Evolutionary conservation across 2,113 vertebrate genomes (phyloP).

Genomic region (Rhizomys pruinosus): DNA sequence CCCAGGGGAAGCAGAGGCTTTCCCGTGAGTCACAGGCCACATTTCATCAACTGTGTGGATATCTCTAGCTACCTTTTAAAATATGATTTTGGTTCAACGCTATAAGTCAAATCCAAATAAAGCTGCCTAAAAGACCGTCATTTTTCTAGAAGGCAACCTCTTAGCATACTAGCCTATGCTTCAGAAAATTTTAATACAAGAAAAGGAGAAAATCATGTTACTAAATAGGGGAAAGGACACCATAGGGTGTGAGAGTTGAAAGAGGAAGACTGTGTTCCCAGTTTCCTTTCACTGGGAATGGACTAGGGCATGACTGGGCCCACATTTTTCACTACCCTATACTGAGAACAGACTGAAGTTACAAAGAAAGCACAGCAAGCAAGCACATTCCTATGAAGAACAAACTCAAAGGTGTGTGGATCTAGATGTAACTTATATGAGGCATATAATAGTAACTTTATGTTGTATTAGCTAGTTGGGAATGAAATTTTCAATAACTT

Average conservation of each 20-base stretch:
- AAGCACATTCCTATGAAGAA: neutral
- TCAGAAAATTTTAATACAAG: neutral
- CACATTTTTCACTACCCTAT: neutral
- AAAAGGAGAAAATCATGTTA: neutral
- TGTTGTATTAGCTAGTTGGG: neutral
- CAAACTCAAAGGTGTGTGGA: too few species aligned
- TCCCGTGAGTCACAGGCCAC: neutral
- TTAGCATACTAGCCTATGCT: neutral
- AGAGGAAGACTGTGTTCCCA: neutral
- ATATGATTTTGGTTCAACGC: neutral
- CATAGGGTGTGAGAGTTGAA: neutral
- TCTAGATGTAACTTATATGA: neutral
- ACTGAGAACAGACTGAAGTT: neutral
- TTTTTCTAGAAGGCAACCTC: neutral
- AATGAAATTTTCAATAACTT: neutral
- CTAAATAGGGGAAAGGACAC: neutral
- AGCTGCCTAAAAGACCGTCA: fast-evolving
- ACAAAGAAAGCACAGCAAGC: neutral
- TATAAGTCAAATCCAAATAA: fast-evolving
- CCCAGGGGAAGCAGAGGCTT: neutral
- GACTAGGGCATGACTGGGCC: fast-evolving
- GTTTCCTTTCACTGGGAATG: neutral
- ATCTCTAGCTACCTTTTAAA: neutral
- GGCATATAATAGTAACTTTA: neutral
- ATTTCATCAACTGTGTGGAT: neutral